phyloP scores from a whole-genome alignment of 2,113 vertebrate species.

The Phocoena sinus region DNA sequence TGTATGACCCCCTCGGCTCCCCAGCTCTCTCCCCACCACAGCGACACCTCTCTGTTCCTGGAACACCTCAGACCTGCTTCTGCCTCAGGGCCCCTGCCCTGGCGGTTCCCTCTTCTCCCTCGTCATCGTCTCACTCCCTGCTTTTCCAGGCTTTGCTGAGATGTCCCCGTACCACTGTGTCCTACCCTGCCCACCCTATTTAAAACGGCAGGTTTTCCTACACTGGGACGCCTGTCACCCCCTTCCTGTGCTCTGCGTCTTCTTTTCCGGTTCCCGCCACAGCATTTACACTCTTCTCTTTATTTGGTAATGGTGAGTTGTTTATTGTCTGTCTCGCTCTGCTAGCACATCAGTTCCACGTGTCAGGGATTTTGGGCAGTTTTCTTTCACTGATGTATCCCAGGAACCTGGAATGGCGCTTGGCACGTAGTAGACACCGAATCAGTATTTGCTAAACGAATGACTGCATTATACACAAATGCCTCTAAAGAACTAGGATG shows the following conservation, averaged over 20 bases:
- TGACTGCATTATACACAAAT: background rate
- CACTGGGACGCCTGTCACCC: background rate
- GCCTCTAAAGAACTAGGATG: background rate
- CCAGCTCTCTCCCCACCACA: background rate
- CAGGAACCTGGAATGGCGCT: background rate
- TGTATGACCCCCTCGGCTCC: background rate
- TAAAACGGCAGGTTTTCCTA: background rate
- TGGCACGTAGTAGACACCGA: background rate
- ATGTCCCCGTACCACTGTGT: background rate
- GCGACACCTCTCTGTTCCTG: background rate
- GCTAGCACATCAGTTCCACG: background rate
- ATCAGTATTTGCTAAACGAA: background rate
- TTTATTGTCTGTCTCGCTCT: background rate
- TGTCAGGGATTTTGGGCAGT: background rate
- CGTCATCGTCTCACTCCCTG: rapidly evolving
- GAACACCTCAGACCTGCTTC: background rate
- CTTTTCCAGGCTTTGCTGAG: background rate
- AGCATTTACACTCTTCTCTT: background rate
- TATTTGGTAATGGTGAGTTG: too few species aligned
- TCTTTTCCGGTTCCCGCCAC: background rate
- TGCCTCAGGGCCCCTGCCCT: background rate
- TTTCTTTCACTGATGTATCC: background rate
- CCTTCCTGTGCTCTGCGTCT: background rate
- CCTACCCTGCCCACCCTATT: too few species aligned
- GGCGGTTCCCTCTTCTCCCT: background rate